phyloP scores from a whole-genome alignment of 2,888 invertebrate genomes.

The Nemapogon koenigi region DNA sequence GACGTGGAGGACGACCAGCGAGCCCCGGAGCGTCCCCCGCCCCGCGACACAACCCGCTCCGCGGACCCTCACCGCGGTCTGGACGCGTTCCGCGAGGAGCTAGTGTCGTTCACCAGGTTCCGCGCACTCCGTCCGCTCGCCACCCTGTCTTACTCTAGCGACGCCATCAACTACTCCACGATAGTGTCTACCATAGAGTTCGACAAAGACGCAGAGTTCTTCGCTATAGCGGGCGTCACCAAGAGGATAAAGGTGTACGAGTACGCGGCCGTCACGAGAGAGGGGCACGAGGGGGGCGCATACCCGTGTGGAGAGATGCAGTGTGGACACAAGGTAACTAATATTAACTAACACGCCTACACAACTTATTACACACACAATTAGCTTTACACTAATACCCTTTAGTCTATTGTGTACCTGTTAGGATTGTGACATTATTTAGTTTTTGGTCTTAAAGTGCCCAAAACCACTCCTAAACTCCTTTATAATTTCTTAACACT shows the following conservation, averaged over 20 bases:
- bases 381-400: too few relatives aligned
- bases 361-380: too few relatives aligned
- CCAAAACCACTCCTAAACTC: too few relatives aligned
- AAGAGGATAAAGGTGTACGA: slow-evolving; percentile 94
- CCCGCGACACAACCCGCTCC: background rate
- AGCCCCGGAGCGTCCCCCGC: too few relatives aligned
- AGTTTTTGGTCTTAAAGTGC: too few relatives aligned
- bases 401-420: too few relatives aligned
- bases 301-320: slow-evolving; percentile 92
- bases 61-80: slow-evolving; percentile 54
- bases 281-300: slow-evolving; percentile 87
- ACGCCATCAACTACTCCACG: slow-evolving; percentile 85
- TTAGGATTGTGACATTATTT: too few relatives aligned
- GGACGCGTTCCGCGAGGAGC: slow-evolving; percentile 81
- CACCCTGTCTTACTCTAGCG: slow-evolving; percentile 88
- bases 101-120: slow-evolving; percentile 85
- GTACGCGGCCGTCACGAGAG: slow-evolving; percentile 83
- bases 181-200: slow-evolving; percentile 94
- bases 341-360: too few relatives aligned
- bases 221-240: slow-evolving; percentile 95
- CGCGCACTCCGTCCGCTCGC: slow-evolving; percentile 81
- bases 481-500: too few relatives aligned
- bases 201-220: slow-evolving; percentile 94
- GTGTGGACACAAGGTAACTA: slow-evolving; percentile 90
- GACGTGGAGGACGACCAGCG: slow-evolving; percentile 22